These are phyloP conservation scores for Gymnarchus niloticus DNA, from an alignment of 2,113 vertebrate species.

Conservation along the genomic window DNA sequence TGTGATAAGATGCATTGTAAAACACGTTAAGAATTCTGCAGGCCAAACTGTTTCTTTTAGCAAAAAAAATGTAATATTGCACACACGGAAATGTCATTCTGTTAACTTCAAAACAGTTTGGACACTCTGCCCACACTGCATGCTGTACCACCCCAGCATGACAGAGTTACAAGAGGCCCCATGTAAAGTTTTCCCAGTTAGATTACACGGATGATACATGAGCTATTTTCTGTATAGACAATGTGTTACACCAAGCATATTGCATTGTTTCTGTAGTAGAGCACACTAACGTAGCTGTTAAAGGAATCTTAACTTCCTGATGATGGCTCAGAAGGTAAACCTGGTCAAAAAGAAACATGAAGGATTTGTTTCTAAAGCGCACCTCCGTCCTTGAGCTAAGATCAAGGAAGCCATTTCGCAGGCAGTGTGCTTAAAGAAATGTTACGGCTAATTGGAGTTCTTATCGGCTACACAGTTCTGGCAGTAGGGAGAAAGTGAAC, in stretches of 20 bases:
- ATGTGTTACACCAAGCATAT: neutral
- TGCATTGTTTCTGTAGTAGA: neutral
- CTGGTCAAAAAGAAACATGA: slow-evolving; percentile 22
- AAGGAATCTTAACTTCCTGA: neutral
- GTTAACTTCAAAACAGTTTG: neutral
- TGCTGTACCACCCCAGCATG: neutral
- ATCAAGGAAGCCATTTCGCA: slow-evolving; percentile 33
- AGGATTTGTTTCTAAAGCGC: slow-evolving; percentile 8
- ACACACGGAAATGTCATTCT: neutral
- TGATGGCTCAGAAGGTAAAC: slow-evolving; percentile 22
- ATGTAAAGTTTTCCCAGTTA: neutral
- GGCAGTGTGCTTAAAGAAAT: slow-evolving; percentile 18
- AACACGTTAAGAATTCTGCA: neutral
- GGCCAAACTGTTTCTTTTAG: neutral
- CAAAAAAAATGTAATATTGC: neutral
- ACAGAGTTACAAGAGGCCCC: neutral
- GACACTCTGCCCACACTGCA: neutral
- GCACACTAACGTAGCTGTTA: neutral
- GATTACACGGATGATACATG: neutral
- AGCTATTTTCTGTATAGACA: neutral
- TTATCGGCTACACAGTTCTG: slow-evolving; percentile 34
- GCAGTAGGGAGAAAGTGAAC: slow-evolving; percentile 20
- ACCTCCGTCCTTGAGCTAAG: slow-evolving; percentile 21
- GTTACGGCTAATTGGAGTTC: slow-evolving; percentile 29
- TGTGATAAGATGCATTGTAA: neutral